A percentile compares a stretch with the other conserved stretches of the same genome.
Evolutionary conservation across 2,113 vertebrate genomes (phyloP).

Genomic region (Stigmatopora argus): DNA sequence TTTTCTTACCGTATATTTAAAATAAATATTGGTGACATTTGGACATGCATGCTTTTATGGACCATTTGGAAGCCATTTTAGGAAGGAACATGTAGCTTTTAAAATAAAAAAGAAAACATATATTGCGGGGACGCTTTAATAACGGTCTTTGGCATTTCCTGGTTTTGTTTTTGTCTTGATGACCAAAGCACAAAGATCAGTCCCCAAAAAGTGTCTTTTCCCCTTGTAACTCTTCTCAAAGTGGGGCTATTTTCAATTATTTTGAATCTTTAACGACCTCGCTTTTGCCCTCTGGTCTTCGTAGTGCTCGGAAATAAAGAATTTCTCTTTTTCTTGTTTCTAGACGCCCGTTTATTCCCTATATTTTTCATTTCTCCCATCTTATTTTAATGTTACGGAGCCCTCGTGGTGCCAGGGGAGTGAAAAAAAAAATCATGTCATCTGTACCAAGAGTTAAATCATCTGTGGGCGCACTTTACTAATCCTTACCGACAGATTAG

Average conservation of each 20-base stretch:
- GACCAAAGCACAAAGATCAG: neutral
- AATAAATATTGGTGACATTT: neutral
- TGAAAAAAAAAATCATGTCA: too few species aligned
- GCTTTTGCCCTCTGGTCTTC: slow-evolving; percentile 53
- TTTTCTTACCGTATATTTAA: neutral
- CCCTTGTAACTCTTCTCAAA: neutral
- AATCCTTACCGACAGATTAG: too few species aligned
- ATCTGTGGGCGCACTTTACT: too few species aligned
- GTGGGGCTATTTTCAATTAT: neutral
- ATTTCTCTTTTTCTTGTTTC: slow-evolving; percentile 44
- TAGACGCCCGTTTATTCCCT: neutral
- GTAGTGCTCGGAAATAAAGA: slow-evolving; percentile 66
- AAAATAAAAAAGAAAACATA: neutral
- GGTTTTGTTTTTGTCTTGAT: neutral
- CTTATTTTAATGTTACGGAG: too few species aligned
- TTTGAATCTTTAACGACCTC: slow-evolving; percentile 27
- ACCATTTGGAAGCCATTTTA: neutral
- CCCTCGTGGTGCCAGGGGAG: too few species aligned
- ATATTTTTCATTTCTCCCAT: neutral
- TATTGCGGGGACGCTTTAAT: too few species aligned
- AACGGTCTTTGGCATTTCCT: neutral
- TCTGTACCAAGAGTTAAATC: too few species aligned
- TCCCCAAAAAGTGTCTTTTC: neutral
- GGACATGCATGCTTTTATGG: neutral
- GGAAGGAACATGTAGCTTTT: neutral